Evolutionary conservation across 2,888 invertebrate species (phyloP), one percentile per base, ranked within the genome.

Genomic region (Acleris emargana): DNA sequence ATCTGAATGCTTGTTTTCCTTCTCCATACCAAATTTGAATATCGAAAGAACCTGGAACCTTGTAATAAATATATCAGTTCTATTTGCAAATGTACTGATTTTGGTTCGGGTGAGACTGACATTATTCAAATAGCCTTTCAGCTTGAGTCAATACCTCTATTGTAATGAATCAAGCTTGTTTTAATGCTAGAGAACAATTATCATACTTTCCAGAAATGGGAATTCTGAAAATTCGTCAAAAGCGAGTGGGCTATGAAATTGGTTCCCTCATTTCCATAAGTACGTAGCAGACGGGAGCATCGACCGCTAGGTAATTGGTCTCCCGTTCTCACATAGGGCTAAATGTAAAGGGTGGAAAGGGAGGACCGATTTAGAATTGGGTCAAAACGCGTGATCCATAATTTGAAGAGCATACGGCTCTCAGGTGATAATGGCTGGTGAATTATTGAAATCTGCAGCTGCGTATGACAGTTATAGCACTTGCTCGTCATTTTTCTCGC

Each of bases 231-330:
- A 67, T 67, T 60, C 51, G 60, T 38, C 51, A 60, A 67, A 66
- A 57, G 62, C 66, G 62, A 62, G 58, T 64, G 64, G 55, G 45
- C 64, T 68, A 62, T 64, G 62, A 70, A 63, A 63, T 62, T 63
- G 64, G 59, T 64, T 58, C 67, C 22, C 63, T 50, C 61, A 72
- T 70, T 72, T 69, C 63, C 69, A 71, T 70, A 68, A 69, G 67
- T 68, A 68, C 61, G 45, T 59, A 58, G 25, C 59, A 59, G 54
- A 47, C 64, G 43, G 51, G 55, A 60, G 55, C 61, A 57, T 66
- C 57, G 51, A 38, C 55, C 60, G 61, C 54, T 45, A 28, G 51
- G 51, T 57, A 32, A 32, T 17, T 17, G 13, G 22, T 20, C 16
- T 53, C 63, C 28, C 64, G n/a, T 38, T 66, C 55, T 18, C 17